Evolutionary conservation across 2,888 invertebrate genomes (phyloP).

Genomic region (Lepidocyrtoides sp.): DNA sequence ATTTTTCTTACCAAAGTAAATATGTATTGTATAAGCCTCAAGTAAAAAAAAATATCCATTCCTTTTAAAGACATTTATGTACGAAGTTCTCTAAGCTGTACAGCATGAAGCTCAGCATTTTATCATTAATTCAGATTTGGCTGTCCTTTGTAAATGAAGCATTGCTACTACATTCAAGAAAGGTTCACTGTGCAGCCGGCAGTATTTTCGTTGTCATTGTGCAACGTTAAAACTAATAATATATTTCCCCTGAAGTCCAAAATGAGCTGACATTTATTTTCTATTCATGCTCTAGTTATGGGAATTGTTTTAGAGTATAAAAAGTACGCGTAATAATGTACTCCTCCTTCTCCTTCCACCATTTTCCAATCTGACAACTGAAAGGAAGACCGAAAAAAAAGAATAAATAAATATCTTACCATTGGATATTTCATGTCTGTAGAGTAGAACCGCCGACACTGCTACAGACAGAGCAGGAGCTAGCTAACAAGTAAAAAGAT

Average conservation of each 20-base stretch:
- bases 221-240: background rate
- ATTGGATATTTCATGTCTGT: background rate
- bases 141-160: constrained; percentile 1
- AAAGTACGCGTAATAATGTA: background rate
- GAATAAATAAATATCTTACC: background rate
- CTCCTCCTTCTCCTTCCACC: background rate
- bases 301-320: background rate
- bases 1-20: no score
- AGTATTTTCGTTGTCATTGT: background rate
- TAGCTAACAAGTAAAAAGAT: background rate
- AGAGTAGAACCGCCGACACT: background rate
- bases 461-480: background rate
- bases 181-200: background rate
- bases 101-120: background rate
- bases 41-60: no score
- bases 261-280: constrained; percentile 12
- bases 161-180: background rate
- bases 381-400: background rate
- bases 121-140: background rate
- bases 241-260: background rate
- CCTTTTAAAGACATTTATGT: no score
- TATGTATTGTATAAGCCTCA: no score
- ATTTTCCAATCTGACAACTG: background rate
- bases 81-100: background rate
- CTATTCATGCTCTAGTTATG: constrained; percentile 28